Evolutionary conservation across 2,113 vertebrate genomes (phyloP).

Genomic region (Caranx ignobilis): DNA sequence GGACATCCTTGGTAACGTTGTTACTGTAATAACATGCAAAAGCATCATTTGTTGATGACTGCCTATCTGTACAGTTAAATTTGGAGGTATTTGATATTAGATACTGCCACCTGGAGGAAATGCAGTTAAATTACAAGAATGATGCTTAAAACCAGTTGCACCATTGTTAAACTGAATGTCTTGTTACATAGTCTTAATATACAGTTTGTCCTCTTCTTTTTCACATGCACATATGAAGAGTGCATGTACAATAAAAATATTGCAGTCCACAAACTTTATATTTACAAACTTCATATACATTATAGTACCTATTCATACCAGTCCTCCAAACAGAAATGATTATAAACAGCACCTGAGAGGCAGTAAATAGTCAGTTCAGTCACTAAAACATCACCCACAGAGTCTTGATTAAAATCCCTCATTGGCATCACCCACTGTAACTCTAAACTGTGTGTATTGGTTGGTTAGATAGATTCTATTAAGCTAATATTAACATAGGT

Average conservation of each 20-base stretch:
- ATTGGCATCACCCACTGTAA: not conserved
- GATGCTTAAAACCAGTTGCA: not conserved
- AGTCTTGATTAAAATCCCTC: not conserved
- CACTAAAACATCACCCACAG: not conserved
- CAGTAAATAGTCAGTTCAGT: not conserved
- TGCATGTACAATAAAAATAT: not conserved
- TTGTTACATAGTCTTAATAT: not conserved
- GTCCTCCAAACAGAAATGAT: not conserved
- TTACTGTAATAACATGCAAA: conserved; percentile 5
- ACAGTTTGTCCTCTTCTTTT: not conserved
- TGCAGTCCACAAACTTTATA: not conserved
- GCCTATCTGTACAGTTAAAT: not conserved
- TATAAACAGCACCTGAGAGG: not conserved
- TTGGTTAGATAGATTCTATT: not conserved
- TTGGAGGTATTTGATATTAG: not conserved
- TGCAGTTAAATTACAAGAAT: not conserved
- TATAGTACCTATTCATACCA: not conserved
- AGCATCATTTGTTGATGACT: not conserved
- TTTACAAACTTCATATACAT: not conserved
- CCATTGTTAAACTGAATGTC: not conserved
- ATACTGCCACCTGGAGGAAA: conserved; percentile 66
- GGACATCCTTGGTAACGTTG: not conserved
- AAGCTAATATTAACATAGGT: not conserved
- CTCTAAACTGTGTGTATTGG: not conserved
- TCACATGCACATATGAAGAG: too few species aligned